A percentile compares a stretch with the other conserved stretches of the same genome.
Evolutionary conservation across 2,113 vertebrate species (phyloP).

Genomic region (Pollimyrus isidori): DNA sequence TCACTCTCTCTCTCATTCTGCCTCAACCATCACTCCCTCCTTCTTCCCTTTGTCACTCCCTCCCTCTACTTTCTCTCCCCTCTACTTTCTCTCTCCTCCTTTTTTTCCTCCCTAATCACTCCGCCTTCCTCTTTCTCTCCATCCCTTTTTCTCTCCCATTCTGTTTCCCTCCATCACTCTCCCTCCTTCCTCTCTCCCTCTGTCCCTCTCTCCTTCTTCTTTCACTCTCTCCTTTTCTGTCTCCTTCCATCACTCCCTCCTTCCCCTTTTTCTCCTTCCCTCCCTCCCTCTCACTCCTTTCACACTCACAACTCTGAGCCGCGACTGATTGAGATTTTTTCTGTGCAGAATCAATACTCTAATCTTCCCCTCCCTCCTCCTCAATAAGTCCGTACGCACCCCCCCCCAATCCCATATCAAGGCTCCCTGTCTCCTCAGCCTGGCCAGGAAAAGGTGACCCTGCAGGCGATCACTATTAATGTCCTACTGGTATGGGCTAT

Average conservation of each 20-base stretch:
- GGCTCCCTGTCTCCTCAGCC: slow-evolving; percentile 12
- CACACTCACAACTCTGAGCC: slow-evolving; percentile 26
- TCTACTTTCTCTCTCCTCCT: background rate
- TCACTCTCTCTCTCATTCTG: background rate
- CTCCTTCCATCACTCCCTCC: slow-evolving; percentile 1
- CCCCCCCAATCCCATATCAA: background rate
- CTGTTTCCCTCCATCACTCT: background rate
- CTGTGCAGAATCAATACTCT: slow-evolving; percentile 45
- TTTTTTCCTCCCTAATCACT: background rate
- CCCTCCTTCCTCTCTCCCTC: background rate
- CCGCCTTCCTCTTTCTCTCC: background rate
- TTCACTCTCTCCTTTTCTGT: background rate
- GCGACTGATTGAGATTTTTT: slow-evolving; percentile 44
- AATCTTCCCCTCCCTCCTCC: slow-evolving; percentile 39
- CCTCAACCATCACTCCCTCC: background rate
- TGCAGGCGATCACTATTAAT: slow-evolving; percentile 28
- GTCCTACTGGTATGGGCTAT: slow-evolving; percentile 8
- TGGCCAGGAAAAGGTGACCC: slow-evolving; percentile 33
- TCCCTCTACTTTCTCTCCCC: background rate
- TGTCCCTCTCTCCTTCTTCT: too few relatives aligned
- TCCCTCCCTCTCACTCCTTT: slow-evolving; percentile 9
- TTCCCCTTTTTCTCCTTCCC: background rate
- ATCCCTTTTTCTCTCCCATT: background rate
- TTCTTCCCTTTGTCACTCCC: background rate
- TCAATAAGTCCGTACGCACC: slow-evolving; percentile 31